phyloP scores from a whole-genome alignment of 2,888 invertebrate genomes.

The Salpingus planirostris region DNA sequence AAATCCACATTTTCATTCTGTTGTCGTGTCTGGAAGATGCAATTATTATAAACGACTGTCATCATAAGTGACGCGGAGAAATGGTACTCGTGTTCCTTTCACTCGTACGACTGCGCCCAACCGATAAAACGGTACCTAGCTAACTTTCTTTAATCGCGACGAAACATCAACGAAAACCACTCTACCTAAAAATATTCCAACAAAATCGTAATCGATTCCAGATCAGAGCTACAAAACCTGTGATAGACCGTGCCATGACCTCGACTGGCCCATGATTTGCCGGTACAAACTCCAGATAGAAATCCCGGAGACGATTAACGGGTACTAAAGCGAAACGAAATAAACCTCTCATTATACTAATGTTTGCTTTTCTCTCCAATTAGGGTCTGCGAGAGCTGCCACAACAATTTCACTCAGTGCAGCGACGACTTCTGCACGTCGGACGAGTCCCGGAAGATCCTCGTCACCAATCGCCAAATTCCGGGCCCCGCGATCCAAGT shows the following conservation, averaged over 20 bases:
- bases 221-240: slow-evolving; percentile 66
- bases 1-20: too few relatives aligned
- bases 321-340: slow-evolving; percentile 43
- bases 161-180: neutral
- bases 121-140: slow-evolving; percentile 14
- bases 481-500: slow-evolving; percentile 58
- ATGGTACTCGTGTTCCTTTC: too few relatives aligned
- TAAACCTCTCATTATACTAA: neutral
- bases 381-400: neutral
- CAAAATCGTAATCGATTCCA: slow-evolving; percentile 44
- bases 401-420: neutral
- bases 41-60: too few relatives aligned
- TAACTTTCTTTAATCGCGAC: slow-evolving; percentile 15
- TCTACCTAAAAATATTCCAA: neutral
- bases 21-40: too few relatives aligned
- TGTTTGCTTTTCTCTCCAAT: neutral
- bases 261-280: slow-evolving; percentile 74
- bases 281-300: slow-evolving; percentile 66
- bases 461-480: slow-evolving; percentile 48
- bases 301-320: slow-evolving; percentile 61
- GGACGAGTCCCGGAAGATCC: too few relatives aligned
- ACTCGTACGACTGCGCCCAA: neutral
- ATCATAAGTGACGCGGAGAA: too few relatives aligned
- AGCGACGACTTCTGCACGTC: neutral
- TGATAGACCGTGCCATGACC: slow-evolving; percentile 65